phyloP scores from a whole-genome alignment of 2,888 invertebrate species.

The Cantharis nigra region DNA sequence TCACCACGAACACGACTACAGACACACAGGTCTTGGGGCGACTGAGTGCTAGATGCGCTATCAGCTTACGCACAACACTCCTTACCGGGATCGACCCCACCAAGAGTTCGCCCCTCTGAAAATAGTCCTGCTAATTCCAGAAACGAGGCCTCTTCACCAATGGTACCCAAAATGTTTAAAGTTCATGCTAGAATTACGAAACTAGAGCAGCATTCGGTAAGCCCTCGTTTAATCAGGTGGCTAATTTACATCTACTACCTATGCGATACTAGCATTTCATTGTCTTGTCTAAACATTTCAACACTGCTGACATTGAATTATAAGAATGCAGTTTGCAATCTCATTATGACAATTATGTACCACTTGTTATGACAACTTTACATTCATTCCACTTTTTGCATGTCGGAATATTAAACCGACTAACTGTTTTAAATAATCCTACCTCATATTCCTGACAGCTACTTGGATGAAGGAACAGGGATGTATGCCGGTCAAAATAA shows the following conservation, averaged over 20 bases:
- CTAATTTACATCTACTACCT: slow-evolving; percentile 1
- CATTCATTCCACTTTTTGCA: background rate
- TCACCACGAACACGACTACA: slow-evolving; percentile 44
- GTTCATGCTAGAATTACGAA: background rate
- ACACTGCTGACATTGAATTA: background rate
- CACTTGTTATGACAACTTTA: background rate
- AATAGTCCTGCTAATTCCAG: slow-evolving; percentile 39
- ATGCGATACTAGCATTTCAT: background rate
- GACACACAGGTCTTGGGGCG: slow-evolving; percentile 46
- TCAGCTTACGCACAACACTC: slow-evolving; percentile 42
- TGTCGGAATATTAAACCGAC: background rate
- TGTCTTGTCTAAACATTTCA: background rate
- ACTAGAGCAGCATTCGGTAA: slow-evolving; percentile 7
- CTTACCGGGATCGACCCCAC: slow-evolving; percentile 40
- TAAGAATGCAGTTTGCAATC: background rate
- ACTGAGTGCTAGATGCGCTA: slow-evolving; percentile 44
- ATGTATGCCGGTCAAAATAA: background rate
- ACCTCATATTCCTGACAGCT: background rate
- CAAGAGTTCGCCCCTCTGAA: slow-evolving; percentile 35
- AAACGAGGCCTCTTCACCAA: slow-evolving; percentile 21
- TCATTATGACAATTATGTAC: background rate
- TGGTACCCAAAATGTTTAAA: slow-evolving; percentile 37
- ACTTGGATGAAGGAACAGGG: background rate
- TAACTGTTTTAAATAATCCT: background rate
- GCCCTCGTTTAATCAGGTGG: background rate